phyloP scores from a whole-genome alignment of 2,888 invertebrate genomes.

The Lumbricus terrestris region DNA sequence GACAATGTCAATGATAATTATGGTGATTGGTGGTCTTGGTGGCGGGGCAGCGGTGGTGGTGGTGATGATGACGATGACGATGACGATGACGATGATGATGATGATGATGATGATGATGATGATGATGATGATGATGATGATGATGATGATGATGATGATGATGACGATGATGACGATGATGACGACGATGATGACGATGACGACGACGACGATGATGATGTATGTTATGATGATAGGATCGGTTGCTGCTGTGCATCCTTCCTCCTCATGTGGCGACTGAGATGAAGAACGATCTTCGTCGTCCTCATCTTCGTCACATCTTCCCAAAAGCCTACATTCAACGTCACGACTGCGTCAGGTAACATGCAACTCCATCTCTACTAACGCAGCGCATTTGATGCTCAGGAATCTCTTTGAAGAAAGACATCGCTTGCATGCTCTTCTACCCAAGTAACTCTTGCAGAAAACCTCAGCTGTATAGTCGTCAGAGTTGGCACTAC shows the following conservation, averaged over 20 bases:
- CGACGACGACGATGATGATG: too few species aligned
- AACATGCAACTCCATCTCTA: conserved; percentile 46
- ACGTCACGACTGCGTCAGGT: conserved; percentile 89
- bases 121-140: not conserved
- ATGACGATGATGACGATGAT: not conserved
- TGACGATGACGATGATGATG: not conserved
- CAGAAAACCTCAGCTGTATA: too few species aligned
- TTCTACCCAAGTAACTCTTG: too few species aligned
- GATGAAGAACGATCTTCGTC: conserved; percentile 84
- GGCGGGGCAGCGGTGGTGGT: too few species aligned
- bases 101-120: not conserved
- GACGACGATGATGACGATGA: not conserved
- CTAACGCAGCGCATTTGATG: too few species aligned
- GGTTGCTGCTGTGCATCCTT: conserved; percentile 79
- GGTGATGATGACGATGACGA: not conserved
- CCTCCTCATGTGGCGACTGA: conserved; percentile 89
- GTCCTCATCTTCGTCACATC: conserved; percentile 78
- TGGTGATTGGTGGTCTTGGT: not conserved
- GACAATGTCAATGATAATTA: not conserved
- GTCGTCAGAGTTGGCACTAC: too few species aligned
- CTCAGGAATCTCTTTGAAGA: too few species aligned
- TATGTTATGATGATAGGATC: conserved; percentile 66
- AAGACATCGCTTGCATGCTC: too few species aligned
- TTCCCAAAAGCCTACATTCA: conserved; percentile 93
- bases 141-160: not conserved